Base-by-base conservation (phyloP, 30 jellyfish, hydroid and myxozoan genomes). In the Cassiopea xamachana region DNA sequence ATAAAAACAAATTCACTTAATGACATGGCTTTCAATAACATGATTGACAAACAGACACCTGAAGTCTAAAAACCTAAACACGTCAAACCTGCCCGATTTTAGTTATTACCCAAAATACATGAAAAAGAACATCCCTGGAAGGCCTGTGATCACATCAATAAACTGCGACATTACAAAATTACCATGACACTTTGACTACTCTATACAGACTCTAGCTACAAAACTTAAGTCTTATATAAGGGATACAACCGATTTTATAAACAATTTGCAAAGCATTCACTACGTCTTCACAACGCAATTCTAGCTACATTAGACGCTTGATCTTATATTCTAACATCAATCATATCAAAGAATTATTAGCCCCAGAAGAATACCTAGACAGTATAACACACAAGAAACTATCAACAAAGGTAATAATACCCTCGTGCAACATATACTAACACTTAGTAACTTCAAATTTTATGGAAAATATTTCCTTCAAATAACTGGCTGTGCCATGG, bases 401-500 rank as follows among this genome's bases (percentile, higher is more conserved):
- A 10, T 10, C 64, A 48, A 68, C 19, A 44, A 78, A 47, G 27
- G 48, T 10, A 46, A 10, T n/a, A 78, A 17, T 10, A 49, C 73
- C 50, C 49, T 78, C 48, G 15, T 78, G 74, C 50, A 48, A 19
- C 87, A 10, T 44, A 59, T 86, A n/a, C 73, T 86, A 13, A 44
- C 89, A 43, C 44, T 50, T 9, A 86, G 73, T 44, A 61, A 73
- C 67, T 86, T 86, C 81, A 17, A 14, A 2, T 86, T 86, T 47
- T 46, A 75, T 75, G 80, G 48, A 7, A 68, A 19, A 27, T 6
- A 86, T 59, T 86, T 16, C 50, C 69, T 55, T 8, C 93, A 86
- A 59, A 74, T 46, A n/a, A 61, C 43, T 10, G 93, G 93, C 16
- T 61, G 87, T 16, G 93, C 90, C 51, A 86, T 82, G 91, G 91